A percentile compares a stretch with the other conserved stretches of the same genome.
Conservation (phyloP, 23 tunicate genomes). For the Diplosoma virens region DNA sequence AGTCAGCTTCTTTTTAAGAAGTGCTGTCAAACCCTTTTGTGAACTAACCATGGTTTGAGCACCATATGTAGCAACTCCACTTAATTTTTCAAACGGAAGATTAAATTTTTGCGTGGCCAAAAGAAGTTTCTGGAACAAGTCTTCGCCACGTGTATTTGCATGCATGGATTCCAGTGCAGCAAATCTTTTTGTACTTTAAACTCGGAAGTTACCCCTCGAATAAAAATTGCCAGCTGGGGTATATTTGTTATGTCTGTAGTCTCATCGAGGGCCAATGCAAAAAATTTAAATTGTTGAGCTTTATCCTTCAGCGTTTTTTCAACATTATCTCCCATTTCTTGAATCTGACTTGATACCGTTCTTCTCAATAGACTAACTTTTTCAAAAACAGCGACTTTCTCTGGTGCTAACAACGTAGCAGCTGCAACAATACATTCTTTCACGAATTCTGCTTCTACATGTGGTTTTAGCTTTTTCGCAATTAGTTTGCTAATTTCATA, state of each 20-base stretch:
- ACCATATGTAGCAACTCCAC: slow-evolving; percentile 66
- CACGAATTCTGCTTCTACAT: slow-evolving; percentile 40
- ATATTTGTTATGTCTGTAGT: slow-evolving; percentile 47
- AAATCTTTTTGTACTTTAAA: slow-evolving; percentile 48
- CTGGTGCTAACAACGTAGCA: slow-evolving; percentile 45
- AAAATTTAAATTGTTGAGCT: slow-evolving; percentile 33
- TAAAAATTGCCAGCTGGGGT: slow-evolving; percentile 51
- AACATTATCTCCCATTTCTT: slow-evolving; percentile 69
- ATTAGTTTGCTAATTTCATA: slow-evolving; percentile 45
- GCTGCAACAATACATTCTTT: slow-evolving; percentile 44
- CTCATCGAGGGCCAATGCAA: slow-evolving; percentile 58
- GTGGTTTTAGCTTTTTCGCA: slow-evolving; percentile 57
- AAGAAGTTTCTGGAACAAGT: slow-evolving; percentile 50
- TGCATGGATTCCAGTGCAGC: slow-evolving; percentile 55
- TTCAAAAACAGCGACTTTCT: slow-evolving; percentile 52
- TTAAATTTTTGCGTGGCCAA: slow-evolving; percentile 52
- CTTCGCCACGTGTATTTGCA: slow-evolving; percentile 37
- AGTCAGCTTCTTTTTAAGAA: slow-evolving; percentile 57
- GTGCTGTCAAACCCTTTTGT: slow-evolving; percentile 53
- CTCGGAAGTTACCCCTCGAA: slow-evolving; percentile 55
- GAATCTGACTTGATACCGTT: slow-evolving; percentile 61
- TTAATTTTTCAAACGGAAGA: slow-evolving; percentile 48
- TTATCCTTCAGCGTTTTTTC: slow-evolving; percentile 53
- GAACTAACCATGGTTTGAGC: slow-evolving; percentile 72
- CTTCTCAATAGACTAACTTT: slow-evolving; percentile 62